Evolutionary conservation across 2,888 invertebrate species (phyloP).

Genomic region (Yponomeuta malinellus): DNA sequence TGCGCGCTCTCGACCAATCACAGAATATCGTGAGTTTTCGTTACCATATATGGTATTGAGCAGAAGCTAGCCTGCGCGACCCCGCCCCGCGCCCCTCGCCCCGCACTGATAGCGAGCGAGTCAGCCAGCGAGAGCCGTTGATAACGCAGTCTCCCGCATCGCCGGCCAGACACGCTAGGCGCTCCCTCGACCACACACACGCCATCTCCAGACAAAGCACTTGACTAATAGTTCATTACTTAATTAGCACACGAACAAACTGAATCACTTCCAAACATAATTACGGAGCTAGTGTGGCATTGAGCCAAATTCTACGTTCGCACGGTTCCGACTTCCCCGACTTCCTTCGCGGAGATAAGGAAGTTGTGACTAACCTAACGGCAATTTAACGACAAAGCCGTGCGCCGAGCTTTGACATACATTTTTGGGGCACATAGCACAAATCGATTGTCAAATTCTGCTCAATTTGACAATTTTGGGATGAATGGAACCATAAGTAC

Average conservation of each 20-base stretch:
- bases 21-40: constrained; percentile 69
- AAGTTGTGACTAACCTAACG: not conserved
- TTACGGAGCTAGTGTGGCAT: not conserved
- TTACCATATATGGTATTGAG: constrained; percentile 83
- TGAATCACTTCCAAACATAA: not conserved
- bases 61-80: constrained; percentile 75
- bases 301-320: constrained; percentile 9
- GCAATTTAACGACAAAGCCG: not conserved
- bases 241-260: constrained; percentile 3
- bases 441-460: not conserved
- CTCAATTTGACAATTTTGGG: not conserved
- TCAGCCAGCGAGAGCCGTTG: constrained; percentile 35
- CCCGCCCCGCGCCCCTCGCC: constrained; percentile 32
- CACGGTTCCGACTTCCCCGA: not conserved
- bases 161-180: constrained; percentile 7
- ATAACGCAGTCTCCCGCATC: constrained; percentile 47
- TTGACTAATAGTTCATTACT: not conserved
- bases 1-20: constrained; percentile 77
- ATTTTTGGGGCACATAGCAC: not conserved
- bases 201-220: constrained; percentile 1
- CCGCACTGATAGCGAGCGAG: constrained; percentile 30
- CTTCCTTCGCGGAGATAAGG: not conserved
- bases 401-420: not conserved
- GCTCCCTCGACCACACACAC: constrained; percentile 31
- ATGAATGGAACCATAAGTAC: not conserved